Percentiles rank a stretch among this genome's conserved stretches.
Evolutionary conservation across 1,140 invertebrate species (phyloP).

Genomic region (Cherax destructor): DNA sequence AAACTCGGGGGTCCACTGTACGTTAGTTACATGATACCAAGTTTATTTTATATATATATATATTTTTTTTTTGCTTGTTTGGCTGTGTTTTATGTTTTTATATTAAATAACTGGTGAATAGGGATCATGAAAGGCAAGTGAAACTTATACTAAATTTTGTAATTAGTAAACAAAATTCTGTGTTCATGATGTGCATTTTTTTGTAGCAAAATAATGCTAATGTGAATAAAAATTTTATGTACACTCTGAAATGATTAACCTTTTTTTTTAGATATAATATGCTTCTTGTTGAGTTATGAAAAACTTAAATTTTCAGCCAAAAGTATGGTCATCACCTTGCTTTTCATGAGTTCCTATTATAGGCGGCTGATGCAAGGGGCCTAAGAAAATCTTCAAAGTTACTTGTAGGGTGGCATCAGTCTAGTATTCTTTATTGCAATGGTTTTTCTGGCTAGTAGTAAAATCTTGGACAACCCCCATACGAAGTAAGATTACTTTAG

Average conservation of each 20-base stretch:
- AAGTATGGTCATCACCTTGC: constrained; percentile 17
- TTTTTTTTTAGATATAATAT: neutral
- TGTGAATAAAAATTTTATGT: constrained; percentile 22
- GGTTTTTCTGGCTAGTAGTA: too few species aligned
- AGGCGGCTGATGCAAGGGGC: neutral
- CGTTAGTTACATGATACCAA: too few species aligned
- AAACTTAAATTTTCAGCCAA: constrained; percentile 4
- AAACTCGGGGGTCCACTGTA: too few species aligned
- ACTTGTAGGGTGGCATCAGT: too few species aligned
- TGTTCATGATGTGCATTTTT: constrained; percentile 9
- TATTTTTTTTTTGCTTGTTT: neutral
- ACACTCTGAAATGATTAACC: constrained; percentile 18
- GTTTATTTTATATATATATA: too few species aligned
- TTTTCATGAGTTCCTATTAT: constrained; percentile 18
- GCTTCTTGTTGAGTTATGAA: neutral
- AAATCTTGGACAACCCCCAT: too few species aligned
- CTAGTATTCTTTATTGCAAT: too few species aligned
- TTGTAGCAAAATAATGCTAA: constrained; percentile 16
- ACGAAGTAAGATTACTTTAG: too few species aligned
- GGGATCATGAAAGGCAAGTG: constrained; percentile 38
- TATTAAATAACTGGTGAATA: neutral
- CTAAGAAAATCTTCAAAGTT: neutral
- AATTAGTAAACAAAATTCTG: constrained; percentile 9
- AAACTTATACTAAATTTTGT: constrained; percentile 14
- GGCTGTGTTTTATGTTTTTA: neutral